These are phyloP conservation scores for Phenganax subtilis DNA, from an alignment of 92 coral and sea anemone genomes.

Conservation along the genomic window DNA sequence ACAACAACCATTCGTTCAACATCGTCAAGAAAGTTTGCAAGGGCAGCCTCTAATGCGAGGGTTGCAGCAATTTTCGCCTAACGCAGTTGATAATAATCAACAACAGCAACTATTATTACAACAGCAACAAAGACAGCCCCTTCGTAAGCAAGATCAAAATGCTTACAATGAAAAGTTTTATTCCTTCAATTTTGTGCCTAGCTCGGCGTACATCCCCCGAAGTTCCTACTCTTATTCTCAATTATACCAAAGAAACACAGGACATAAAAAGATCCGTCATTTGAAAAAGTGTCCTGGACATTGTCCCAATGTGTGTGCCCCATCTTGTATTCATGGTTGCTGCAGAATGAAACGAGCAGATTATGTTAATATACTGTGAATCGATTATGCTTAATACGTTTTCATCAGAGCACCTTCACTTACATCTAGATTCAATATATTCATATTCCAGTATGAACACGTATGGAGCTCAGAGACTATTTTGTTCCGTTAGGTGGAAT, in stretches of 20 bases:
- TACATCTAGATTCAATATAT: too few relatives aligned
- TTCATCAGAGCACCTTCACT: too few relatives aligned
- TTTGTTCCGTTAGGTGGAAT: too few relatives aligned
- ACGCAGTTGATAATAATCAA: background rate
- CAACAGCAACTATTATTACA: background rate
- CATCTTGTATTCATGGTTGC: constrained; percentile 34
- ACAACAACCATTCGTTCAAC: background rate
- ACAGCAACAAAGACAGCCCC: background rate
- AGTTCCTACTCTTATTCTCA: too few relatives aligned
- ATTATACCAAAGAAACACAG: background rate
- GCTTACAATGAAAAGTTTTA: too few relatives aligned
- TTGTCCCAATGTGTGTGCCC: constrained; percentile 27
- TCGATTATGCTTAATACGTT: too few relatives aligned
- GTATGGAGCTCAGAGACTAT: too few relatives aligned
- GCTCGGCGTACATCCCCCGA: too few relatives aligned
- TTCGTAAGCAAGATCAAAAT: background rate
- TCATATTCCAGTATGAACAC: too few relatives aligned
- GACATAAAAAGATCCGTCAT: constrained; percentile 5
- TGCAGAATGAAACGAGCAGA: constrained; percentile 9
- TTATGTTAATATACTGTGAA: too few relatives aligned
- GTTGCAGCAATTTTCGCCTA: background rate
- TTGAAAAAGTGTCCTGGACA: constrained; percentile 7
- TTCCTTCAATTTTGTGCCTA: too few relatives aligned
- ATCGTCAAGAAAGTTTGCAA: constrained; percentile 10
- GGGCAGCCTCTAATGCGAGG: background rate